Base-by-base conservation (phyloP, 2,888 invertebrate genomes). In the Cheilosia vulpina region DNA sequence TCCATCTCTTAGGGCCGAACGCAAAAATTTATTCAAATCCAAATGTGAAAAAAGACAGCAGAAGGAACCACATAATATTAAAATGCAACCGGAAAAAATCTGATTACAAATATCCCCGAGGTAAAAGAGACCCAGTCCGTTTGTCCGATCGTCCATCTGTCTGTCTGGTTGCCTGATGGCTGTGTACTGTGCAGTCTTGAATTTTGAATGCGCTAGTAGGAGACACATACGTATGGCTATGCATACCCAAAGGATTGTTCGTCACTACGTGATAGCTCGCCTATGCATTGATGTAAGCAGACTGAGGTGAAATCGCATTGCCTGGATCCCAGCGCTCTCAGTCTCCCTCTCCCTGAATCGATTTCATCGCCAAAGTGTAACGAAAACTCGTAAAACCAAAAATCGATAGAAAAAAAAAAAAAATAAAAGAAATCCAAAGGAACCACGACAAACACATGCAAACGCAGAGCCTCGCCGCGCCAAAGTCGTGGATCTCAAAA, bases 11-110 rank as follows among this genome's bases (percentile, higher is more conserved):
- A 57, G 34, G 34, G 60, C 27, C 50, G 60, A 50, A 41, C 4
- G 13, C n/a, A 24, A 17, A 45, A 55, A 50, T 50, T 38, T 62
- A 72, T 72, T 72, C 62, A 77, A 77, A 82, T 79, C 19, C 63
- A 43, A 52, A 71, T 58, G 43, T 7, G 34, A 45, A 24, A 43
- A 7, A 66, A 65, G 62, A 34, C 72, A 38, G 17, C 34, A 60
- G 19, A 72, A 72, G 72, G 72, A 72, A 72, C 27, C 52, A 55
- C 66, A 66, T 66, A 21, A 4, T 84, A 80, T 84, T 84, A 80
- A 76, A 80, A 84, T 84, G 84, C 79, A 84, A 79, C 84, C 79
- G 84, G 79, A 84, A 79, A 84, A 71, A 84, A 84, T 79, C 84
- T 71, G 84, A 84, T 84, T 84, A 80, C 84, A 84, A 84, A 80